Evolutionary conservation across 1,140 invertebrate genomes (phyloP), one percentile per base, ranked within the genome.

Genomic region (Neodiprion virginianus): DNA sequence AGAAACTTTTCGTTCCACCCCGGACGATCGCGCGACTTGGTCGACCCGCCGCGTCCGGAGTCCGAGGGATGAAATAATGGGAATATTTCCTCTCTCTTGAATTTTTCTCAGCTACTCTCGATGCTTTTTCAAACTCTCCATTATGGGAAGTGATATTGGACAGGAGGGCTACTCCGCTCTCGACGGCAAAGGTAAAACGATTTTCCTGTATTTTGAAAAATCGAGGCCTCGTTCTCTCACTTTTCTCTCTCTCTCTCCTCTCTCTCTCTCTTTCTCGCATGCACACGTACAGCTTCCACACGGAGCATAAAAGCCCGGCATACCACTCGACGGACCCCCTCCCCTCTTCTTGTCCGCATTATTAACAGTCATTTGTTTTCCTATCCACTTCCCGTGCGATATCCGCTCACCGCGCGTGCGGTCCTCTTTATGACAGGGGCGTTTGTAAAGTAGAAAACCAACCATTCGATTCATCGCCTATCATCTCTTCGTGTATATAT

Each of bases 291-390:
- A 28, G 28, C 28, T 40, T 40, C 11, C 53, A 61, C n/a, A 17
- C n/a, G 53, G 53, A 61, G n/a, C 53, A 61, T 61, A 40, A 40
- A 40, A 40, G 28, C 28, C 28, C 28, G 28, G 28, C 28, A 40
- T 40, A 40, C 28, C 28, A 40, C 28, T 40, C 53, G 53, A 40
- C 53, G 53, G 53, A 61, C 53, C n/a, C 4, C 53, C 53, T 61
- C 53, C n/a, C 53, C n/a, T 8, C 53, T 17, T 61, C 8, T 53
- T 53, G 50, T 61, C 53, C 53, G 53, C 53, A 61, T 61, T 61
- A 61, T 61, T 61, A 61, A 61, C 53, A 61, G 53, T 61, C 53
- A 61, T 61, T 61, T 61, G 53, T 61, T 61, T 61, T 61, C 53
- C 53, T 61, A 61, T 61, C 53, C 53, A 61, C 53, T 61, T 61